These are phyloP conservation scores for Malurus alboscapulatus DNA, from an alignment of 2,113 vertebrate species.

Conservation along the genomic window DNA sequence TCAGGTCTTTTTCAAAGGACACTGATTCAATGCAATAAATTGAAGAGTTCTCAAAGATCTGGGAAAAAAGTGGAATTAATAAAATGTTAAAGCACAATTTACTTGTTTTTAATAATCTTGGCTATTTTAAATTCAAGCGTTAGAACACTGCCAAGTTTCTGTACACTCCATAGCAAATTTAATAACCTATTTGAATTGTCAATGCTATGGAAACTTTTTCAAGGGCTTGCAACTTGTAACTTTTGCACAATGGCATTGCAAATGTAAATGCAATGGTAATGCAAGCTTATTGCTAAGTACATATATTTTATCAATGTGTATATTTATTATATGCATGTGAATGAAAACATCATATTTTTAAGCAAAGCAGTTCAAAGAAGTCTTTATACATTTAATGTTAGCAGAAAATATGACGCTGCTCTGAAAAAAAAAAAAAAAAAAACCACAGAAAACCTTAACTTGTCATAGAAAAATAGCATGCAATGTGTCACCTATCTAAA, in stretches of 20 bases:
- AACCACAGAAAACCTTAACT: not conserved
- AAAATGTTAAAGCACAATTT: not conserved
- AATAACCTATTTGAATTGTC: not conserved
- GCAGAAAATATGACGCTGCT: not conserved
- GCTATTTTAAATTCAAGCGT: not conserved
- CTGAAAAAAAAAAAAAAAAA: not conserved
- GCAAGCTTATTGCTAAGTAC: not conserved
- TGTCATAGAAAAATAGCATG: not conserved
- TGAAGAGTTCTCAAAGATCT: constrained; percentile 50
- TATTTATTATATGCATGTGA: not conserved
- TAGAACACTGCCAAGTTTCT: not conserved
- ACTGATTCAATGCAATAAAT: constrained; percentile 44
- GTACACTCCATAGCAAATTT: not conserved
- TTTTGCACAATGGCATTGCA: not conserved
- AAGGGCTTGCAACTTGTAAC: not conserved
- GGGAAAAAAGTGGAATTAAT: not conserved
- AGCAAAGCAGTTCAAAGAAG: not conserved
- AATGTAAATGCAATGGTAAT: not conserved
- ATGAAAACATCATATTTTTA: not conserved
- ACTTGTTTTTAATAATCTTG: not conserved
- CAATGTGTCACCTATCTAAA: not conserved
- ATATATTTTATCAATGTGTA: not conserved
- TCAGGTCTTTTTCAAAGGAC: constrained; percentile 53
- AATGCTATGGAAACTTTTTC: not conserved
- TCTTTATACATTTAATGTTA: not conserved